phyloP scores from a whole-genome alignment of 2,888 invertebrate species.

The Microplitis deprimator region DNA sequence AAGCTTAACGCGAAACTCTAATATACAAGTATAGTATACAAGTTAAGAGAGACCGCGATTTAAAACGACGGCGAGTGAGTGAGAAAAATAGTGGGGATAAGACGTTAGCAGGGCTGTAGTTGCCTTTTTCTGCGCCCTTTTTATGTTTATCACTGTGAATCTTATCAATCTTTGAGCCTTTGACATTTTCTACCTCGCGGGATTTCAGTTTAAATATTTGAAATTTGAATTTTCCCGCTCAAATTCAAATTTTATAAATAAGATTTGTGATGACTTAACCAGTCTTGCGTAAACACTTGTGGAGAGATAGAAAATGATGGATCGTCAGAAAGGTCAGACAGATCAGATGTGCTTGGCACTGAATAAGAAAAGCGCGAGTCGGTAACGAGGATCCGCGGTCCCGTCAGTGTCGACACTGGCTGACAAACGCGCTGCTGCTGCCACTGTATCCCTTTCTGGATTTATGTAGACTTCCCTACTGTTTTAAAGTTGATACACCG shows the following conservation, averaged over 20 bases:
- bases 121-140: conserved; percentile 52
- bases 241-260: no score
- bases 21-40: not conserved
- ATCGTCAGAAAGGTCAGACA: not conserved
- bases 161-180: not conserved
- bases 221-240: no score
- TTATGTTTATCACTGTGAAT: not conserved
- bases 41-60: not conserved
- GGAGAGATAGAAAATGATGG: not conserved
- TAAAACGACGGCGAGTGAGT: not conserved
- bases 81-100: conserved; percentile 6
- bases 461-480: conserved; percentile 35
- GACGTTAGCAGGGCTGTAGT: conserved; percentile 57
- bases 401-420: conserved; percentile 62
- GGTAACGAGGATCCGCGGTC: conserved; percentile 62
- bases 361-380: conserved; percentile 46
- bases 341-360: no score
- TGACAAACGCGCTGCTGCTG: conserved; percentile 48
- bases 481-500: conserved; percentile 20
- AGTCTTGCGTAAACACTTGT: no score
- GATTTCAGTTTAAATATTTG: not conserved
- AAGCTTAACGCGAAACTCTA: not conserved
- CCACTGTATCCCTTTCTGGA: conserved; percentile 22
- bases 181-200: not conserved
- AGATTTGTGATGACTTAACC: no score